These are phyloP conservation scores for Clivina fossor DNA, from an alignment of 2,888 invertebrate species.

Conservation along the genomic window DNA sequence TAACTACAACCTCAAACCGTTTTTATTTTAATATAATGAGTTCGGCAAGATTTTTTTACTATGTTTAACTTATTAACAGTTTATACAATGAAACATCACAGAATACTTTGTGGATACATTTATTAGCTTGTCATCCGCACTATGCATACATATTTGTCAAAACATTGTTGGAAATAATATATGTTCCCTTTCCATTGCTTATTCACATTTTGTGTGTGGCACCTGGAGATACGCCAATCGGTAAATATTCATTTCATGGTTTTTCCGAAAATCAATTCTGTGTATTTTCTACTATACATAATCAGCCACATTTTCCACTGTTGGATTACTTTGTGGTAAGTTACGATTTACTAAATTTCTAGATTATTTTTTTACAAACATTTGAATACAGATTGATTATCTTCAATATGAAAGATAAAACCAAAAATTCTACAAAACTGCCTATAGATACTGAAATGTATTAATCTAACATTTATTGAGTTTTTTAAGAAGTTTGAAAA, in stretches of 20 bases:
- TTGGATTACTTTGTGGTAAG: slow-evolving; percentile 58
- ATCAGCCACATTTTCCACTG: slow-evolving; percentile 56
- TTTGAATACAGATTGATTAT: no score
- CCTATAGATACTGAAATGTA: no score
- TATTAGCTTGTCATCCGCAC: slow-evolving; percentile 5
- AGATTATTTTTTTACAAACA: not conserved
- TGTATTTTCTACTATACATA: slow-evolving; percentile 60
- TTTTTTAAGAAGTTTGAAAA: no score
- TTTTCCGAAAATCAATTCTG: slow-evolving; percentile 68
- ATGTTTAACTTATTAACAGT: slow-evolving; percentile 22
- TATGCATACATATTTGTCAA: slow-evolving; percentile 18
- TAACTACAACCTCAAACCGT: no score
- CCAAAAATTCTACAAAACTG: no score
- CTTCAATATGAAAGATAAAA: no score
- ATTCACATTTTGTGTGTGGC: slow-evolving; percentile 11
- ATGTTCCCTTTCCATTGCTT: slow-evolving; percentile 11
- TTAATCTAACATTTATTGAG: no score
- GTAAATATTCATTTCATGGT: slow-evolving; percentile 63
- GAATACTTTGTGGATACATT: slow-evolving; percentile 26
- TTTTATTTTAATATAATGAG: no score
- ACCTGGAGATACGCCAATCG: not conserved
- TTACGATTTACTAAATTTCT: slow-evolving; percentile 19
- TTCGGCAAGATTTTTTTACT: no score
- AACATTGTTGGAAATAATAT: slow-evolving; percentile 20
- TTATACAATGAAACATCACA: slow-evolving; percentile 12